phyloP scores from a whole-genome alignment of 2,113 vertebrate genomes.

The Gulo gulo region DNA sequence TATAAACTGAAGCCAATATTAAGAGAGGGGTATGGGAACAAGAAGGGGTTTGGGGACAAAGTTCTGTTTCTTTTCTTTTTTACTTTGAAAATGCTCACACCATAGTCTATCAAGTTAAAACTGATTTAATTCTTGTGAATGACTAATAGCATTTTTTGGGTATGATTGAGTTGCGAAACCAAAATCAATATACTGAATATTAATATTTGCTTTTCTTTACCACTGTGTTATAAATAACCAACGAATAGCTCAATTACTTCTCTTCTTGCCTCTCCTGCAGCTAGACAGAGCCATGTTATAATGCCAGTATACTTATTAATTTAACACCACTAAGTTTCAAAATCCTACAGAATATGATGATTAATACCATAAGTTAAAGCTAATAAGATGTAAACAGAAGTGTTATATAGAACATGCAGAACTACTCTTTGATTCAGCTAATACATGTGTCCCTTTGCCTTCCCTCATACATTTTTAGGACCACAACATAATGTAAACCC shows the following conservation, averaged over 20 bases:
- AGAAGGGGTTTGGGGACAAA: background rate
- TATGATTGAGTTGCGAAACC: background rate
- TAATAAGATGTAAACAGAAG: background rate
- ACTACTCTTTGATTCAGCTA: background rate
- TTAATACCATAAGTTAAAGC: background rate
- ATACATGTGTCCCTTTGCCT: background rate
- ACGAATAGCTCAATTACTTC: background rate
- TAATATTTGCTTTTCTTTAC: background rate
- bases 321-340: background rate
- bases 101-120: background rate
- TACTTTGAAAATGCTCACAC: background rate
- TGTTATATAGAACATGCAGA: background rate
- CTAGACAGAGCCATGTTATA: background rate
- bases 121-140: background rate
- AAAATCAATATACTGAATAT: conserved; percentile 8
- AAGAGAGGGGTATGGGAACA: background rate
- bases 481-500: background rate
- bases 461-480: background rate
- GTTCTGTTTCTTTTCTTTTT: background rate
- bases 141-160: background rate
- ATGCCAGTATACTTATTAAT: background rate
- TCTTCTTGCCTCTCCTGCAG: background rate
- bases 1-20: background rate
- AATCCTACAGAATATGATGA: background rate
- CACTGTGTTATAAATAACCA: background rate